Evolutionary conservation across 1,140 invertebrate genomes (phyloP).

Genomic region (Drosophila sp.): DNA sequence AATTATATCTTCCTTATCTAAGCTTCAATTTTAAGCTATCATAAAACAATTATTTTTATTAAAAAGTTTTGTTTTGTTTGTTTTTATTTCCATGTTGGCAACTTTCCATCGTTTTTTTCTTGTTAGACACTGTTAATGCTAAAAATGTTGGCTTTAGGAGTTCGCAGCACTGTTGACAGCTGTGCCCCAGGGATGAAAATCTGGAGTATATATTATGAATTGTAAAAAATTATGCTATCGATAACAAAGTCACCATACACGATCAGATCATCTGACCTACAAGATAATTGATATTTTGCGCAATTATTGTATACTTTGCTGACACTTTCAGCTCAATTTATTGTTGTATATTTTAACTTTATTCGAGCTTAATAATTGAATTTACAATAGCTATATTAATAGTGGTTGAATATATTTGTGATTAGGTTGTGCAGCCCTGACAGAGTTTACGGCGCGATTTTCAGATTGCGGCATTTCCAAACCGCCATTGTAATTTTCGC

Average conservation of each 20-base stretch:
- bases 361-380: not conserved
- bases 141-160: too few species aligned
- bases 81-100: too few species aligned
- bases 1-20: too few species aligned
- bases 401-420: not conserved
- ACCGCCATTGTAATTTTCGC: constrained; percentile 63
- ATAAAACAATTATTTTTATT: too few species aligned
- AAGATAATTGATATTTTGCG: not conserved
- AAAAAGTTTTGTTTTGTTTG: too few species aligned
- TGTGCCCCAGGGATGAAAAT: constrained; percentile 51
- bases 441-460: constrained; percentile 44
- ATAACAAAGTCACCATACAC: not conserved
- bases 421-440: constrained; percentile 26
- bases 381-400: not conserved
- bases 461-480: constrained; percentile 45
- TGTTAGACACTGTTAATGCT: too few species aligned
- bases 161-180: constrained; percentile 47
- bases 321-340: not conserved
- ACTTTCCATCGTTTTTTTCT: too few species aligned
- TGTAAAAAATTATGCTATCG: constrained; percentile 8
- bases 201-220: too few species aligned
- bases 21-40: too few species aligned
- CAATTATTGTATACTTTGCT: not conserved
- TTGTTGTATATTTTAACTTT: not conserved
- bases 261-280: not conserved